phyloP scores from a whole-genome alignment of 2,888 invertebrate genomes.

The Neocrepidodera transversa region DNA sequence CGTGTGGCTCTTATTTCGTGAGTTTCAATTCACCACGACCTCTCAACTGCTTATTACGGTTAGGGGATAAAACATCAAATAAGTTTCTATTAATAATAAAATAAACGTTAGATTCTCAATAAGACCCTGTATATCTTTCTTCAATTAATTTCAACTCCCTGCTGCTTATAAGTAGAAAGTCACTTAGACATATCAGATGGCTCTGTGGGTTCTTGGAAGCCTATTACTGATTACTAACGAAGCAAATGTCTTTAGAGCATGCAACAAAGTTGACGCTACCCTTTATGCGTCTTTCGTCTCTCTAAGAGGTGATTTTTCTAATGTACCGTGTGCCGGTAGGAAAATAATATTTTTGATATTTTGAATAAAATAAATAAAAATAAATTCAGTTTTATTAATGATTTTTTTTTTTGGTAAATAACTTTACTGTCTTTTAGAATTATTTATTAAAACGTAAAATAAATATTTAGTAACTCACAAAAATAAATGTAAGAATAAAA shows the following conservation, averaged over 20 bases:
- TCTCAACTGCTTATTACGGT: not conserved
- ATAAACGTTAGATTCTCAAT: too few relatives aligned
- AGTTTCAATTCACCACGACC: constrained; percentile 3
- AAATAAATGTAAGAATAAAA: too few relatives aligned
- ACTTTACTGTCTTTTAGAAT: too few relatives aligned
- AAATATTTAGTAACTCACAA: too few relatives aligned
- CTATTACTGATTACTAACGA: constrained; percentile 19
- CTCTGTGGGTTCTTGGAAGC: constrained; percentile 12
- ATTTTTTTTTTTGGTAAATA: too few relatives aligned
- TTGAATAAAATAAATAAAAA: too few relatives aligned
- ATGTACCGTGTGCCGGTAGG: not conserved
- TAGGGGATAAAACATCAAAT: too few relatives aligned
- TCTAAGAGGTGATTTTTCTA: not conserved
- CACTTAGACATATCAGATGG: constrained; percentile 11
- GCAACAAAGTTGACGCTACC: constrained; percentile 12
- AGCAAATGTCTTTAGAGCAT: constrained; percentile 20
- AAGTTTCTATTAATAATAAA: too few relatives aligned
- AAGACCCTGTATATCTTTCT: constrained; percentile 1
- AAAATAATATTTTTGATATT: too few relatives aligned
- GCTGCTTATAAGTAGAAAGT: constrained; percentile 21
- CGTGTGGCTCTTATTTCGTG: constrained; percentile 1
- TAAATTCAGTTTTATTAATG: too few relatives aligned
- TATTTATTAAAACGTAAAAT: too few relatives aligned
- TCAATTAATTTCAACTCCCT: constrained; percentile 19
- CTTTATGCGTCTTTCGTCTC: constrained; percentile 1